Evolutionary conservation across 2,797 vertebrate species (phyloP), one percentile per base, ranked within the genome.

Genomic region (Limosa lapponica): DNA sequence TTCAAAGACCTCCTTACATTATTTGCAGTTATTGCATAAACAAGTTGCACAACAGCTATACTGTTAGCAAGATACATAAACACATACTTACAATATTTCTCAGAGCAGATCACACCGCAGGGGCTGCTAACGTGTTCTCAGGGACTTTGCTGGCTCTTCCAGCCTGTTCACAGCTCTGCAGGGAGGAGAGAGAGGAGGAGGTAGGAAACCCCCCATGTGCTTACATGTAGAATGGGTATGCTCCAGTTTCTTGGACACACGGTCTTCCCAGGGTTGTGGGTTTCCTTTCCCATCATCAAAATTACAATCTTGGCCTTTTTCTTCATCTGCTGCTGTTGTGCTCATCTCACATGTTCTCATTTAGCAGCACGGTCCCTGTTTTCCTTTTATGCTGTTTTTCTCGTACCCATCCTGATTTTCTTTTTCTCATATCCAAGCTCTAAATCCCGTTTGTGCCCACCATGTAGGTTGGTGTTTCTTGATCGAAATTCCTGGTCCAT

Each of bases 11-110:
- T 87, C 18, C 83, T 48, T 75, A 32, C 30, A 6, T 89, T 72
- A 57, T 88, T 71, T 89, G 59, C 78, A 87, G 71, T 62, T 79
- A 32, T 71, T 95, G 93, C 82, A 66, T 62, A 65, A 95, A 81
- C 80, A 62, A 7, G 1, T 62, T 95, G 85, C 82, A 88, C 94
- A 85, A 70, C 82, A 89, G 87, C 79, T 67, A 37, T 58, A 3
- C 73, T 57, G 81, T 90, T 80, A 87, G 52, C 80, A 77, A 43
- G 70, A 55, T 34, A 82, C 79, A 11, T 52, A n/a, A 61, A 65
- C 93, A 72, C 67, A 11, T 75, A 32, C 54, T 85, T 41, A 17
- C 20, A 51, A 2, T 51, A 16, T 82, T 91, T 73, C 78, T 43
- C 57, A 61, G 65, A 55, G 61, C 78, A 39, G 70, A 37, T 88